These are phyloP conservation scores for Labrus mixtus DNA, from an alignment of 2,113 vertebrate genomes.

Conservation along the genomic window DNA sequence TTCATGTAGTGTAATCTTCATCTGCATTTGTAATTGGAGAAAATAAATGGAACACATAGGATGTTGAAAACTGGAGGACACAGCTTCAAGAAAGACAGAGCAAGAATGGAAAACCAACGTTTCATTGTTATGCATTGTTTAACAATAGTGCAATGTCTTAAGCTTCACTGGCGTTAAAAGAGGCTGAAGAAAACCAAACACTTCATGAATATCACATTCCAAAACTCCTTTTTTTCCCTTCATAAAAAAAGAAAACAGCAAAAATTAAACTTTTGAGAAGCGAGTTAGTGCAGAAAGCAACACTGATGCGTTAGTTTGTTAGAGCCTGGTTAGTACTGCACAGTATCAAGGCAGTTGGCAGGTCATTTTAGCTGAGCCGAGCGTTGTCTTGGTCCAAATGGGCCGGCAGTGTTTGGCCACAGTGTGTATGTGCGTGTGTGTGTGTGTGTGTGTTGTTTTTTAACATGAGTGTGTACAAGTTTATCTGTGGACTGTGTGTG, in stretches of 20 bases:
- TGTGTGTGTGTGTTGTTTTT: slow-evolving; percentile 9
- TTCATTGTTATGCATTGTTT: slow-evolving; percentile 20
- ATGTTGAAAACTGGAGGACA: slow-evolving; percentile 39
- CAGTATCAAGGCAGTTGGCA: slow-evolving; percentile 83
- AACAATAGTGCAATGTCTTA: slow-evolving; percentile 78
- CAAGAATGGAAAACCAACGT: slow-evolving; percentile 46
- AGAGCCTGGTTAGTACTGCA: slow-evolving; percentile 88
- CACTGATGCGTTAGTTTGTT: slow-evolving; percentile 88
- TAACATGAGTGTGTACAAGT: slow-evolving; percentile 14
- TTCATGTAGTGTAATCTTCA: slow-evolving; percentile 40
- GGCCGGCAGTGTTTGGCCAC: slow-evolving; percentile 50
- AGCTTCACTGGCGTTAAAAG: slow-evolving; percentile 52
- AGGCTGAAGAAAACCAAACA: slow-evolving; percentile 33
- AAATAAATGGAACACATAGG: not conserved
- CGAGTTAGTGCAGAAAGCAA: slow-evolving; percentile 84
- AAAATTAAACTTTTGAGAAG: slow-evolving; percentile 49
- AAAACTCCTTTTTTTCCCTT: slow-evolving; percentile 12
- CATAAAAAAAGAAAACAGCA: slow-evolving; percentile 28
- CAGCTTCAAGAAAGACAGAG: slow-evolving; percentile 30
- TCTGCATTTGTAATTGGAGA: slow-evolving; percentile 33
- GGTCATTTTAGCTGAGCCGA: slow-evolving; percentile 85
- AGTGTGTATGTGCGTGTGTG: slow-evolving; percentile 31
- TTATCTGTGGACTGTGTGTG: slow-evolving; percentile 30
- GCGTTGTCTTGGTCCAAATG: slow-evolving; percentile 82
- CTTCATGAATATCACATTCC: slow-evolving; percentile 24